These are phyloP conservation scores for Apis cerana DNA, from an alignment of 1,140 invertebrate genomes.

Conservation along the genomic window DNA sequence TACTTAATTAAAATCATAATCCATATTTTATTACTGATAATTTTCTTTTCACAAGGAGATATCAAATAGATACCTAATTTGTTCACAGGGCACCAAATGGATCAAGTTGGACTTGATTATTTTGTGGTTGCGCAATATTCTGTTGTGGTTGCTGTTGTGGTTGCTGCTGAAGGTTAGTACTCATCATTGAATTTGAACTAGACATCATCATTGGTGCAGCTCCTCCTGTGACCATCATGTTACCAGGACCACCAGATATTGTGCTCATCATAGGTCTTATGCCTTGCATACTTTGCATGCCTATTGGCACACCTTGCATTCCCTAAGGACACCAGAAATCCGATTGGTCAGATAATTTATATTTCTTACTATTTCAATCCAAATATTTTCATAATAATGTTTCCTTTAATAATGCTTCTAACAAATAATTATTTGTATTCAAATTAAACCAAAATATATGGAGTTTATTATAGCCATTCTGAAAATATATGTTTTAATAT, in stretches of 20 bases:
- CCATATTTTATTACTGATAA: neutral
- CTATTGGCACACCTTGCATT: slow-evolving; percentile 78
- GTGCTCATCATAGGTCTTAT: slow-evolving; percentile 77
- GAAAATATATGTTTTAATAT: neutral
- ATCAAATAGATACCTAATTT: slow-evolving; percentile 73
- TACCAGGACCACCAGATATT: slow-evolving; percentile 66
- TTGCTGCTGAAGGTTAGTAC: slow-evolving; percentile 71
- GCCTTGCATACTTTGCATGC: slow-evolving; percentile 72
- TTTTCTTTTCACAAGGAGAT: neutral
- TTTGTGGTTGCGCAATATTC: slow-evolving; percentile 70
- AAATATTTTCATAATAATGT: slow-evolving; percentile 17
- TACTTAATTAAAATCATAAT: neutral
- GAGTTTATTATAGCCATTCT: neutral
- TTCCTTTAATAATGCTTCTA: neutral
- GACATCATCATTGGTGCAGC: slow-evolving; percentile 74
- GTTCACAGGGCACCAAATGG: slow-evolving; percentile 81
- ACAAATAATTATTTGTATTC: neutral
- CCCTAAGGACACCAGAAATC: slow-evolving; percentile 71
- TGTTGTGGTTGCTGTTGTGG: slow-evolving; percentile 68
- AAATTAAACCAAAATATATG: neutral
- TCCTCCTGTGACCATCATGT: slow-evolving; percentile 73
- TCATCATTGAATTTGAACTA: slow-evolving; percentile 72
- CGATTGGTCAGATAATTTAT: slow-evolving; percentile 21
- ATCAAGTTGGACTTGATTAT: slow-evolving; percentile 79
- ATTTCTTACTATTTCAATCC: slow-evolving; percentile 31